These are phyloP conservation scores for Monodelphis domestica DNA, from an alignment of 2,797 vertebrate genomes.

Conservation along the genomic window DNA sequence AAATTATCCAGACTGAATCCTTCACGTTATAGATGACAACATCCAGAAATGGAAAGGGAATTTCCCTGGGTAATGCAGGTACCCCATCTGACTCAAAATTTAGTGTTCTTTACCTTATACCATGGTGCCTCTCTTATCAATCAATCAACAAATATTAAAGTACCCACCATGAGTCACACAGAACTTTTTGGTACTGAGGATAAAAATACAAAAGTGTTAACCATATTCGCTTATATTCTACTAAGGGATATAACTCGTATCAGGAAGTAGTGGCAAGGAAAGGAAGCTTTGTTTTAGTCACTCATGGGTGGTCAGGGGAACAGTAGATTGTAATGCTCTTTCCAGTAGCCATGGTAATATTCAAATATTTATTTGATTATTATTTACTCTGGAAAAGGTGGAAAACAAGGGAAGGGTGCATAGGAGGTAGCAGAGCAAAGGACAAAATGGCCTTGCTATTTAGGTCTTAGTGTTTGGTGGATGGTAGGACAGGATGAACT, in stretches of 20 bases:
- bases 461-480: neutral
- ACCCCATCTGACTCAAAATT: neutral
- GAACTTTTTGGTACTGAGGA: neutral
- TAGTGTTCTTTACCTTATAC: neutral
- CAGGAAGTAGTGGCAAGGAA: neutral
- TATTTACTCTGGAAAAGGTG: neutral
- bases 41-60: neutral
- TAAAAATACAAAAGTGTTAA: neutral
- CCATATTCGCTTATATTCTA: neutral
- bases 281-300: neutral
- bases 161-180: neutral
- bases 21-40: neutral
- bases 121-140: neutral
- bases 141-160: neutral
- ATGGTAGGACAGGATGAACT: neutral
- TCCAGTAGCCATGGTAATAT: neutral
- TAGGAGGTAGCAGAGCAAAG: neutral
- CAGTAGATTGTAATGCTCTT: neutral
- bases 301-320: neutral
- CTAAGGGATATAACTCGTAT: neutral
- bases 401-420: neutral
- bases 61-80: neutral
- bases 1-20: neutral
- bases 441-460: neutral
- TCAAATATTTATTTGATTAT: neutral